Evolutionary conservation across 2,888 invertebrate species (phyloP).

Genomic region (Oscheius sp.): DNA sequence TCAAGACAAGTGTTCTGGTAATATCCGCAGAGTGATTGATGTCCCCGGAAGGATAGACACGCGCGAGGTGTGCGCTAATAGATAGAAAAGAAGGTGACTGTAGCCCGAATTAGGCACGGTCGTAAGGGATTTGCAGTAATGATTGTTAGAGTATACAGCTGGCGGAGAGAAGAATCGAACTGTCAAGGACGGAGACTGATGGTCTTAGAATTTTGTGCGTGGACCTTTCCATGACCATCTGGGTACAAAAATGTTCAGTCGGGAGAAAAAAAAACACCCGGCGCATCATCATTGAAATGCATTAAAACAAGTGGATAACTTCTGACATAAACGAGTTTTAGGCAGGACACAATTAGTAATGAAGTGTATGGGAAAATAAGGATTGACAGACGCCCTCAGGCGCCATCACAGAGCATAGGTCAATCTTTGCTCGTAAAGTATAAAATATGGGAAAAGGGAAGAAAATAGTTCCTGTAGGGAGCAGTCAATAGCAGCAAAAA

Average conservation of each 20-base stretch:
- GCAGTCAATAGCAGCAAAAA: slow-evolving; percentile 15
- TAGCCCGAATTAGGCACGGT: neutral
- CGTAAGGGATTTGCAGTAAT: slow-evolving; percentile 24
- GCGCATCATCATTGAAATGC: neutral
- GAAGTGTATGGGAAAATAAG: slow-evolving; percentile 28
- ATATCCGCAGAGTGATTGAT: neutral
- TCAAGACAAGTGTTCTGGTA: slow-evolving; percentile 20
- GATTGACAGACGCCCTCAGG: slow-evolving; percentile 27
- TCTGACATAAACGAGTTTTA: neutral
- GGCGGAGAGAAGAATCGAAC: too few species aligned
- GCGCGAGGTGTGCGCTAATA: neutral
- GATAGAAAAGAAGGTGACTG: neutral
- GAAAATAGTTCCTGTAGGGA: neutral
- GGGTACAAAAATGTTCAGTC: neutral
- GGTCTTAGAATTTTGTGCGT: too few species aligned
- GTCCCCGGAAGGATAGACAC: neutral
- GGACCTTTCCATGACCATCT: too few species aligned
- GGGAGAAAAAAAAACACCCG: neutral
- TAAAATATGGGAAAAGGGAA: neutral
- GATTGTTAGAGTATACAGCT: slow-evolving; percentile 29
- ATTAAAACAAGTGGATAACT: neutral
- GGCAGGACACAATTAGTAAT: slow-evolving; percentile 14
- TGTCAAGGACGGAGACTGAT: too few species aligned
- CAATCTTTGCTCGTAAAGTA: neutral
- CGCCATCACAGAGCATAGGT: neutral